Evolutionary conservation across 2,113 vertebrate genomes (phyloP).

Genomic region (Dasypus novemcinctus): DNA sequence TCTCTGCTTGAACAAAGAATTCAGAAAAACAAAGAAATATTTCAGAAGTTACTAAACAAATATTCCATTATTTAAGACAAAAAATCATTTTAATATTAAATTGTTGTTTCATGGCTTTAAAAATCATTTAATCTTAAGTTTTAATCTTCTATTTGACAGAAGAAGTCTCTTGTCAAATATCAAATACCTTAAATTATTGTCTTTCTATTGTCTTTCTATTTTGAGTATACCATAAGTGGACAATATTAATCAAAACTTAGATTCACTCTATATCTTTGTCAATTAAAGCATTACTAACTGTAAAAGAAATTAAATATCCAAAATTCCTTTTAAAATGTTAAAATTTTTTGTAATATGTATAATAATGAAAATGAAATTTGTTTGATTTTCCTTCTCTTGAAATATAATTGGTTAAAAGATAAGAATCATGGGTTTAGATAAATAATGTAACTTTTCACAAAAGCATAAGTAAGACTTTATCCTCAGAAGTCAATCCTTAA

Average conservation of each 20-base stretch:
- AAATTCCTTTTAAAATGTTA: neutral
- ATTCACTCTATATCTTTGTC: neutral
- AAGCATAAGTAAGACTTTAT: neutral
- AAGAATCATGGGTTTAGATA: neutral
- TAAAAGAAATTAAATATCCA: neutral
- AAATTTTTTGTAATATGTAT: neutral
- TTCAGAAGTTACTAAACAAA: neutral
- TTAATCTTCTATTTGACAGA: too few relatives aligned
- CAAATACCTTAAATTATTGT: neutral
- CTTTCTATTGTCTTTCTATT: neutral
- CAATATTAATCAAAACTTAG: neutral
- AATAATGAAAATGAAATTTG: neutral
- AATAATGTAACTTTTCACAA: neutral
- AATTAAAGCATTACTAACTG: neutral
- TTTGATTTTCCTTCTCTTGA: neutral
- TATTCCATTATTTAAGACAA: neutral
- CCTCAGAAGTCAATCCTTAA: neutral
- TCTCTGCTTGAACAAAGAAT: neutral
- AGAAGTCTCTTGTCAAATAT: neutral
- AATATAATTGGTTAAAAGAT: neutral
- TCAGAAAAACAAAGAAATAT: neutral
- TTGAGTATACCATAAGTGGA: neutral
- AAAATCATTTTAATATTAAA: too few relatives aligned
- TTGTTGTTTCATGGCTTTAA: too few relatives aligned
- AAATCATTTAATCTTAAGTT: too few relatives aligned